These are phyloP conservation scores for Pterostichus niger DNA, from an alignment of 2,888 invertebrate species.

Conservation along the genomic window DNA sequence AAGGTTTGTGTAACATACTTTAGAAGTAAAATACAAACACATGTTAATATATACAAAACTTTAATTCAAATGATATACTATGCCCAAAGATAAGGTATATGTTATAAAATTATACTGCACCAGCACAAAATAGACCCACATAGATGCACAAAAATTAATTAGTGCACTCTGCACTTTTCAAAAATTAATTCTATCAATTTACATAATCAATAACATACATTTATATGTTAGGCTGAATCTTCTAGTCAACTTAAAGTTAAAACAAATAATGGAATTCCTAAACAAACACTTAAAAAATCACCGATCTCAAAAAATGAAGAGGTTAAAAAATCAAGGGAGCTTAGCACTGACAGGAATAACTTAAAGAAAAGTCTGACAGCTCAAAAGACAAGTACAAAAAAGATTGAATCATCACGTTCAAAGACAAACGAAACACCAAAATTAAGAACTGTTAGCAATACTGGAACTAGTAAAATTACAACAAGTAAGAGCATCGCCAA, in stretches of 20 bases:
- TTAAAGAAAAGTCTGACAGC: slow-evolving; percentile 53
- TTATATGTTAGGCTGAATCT: slow-evolving; percentile 62
- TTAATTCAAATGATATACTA: slow-evolving; percentile 58
- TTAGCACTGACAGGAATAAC: slow-evolving; percentile 62
- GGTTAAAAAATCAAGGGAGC: slow-evolving; percentile 62
- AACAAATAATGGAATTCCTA: slow-evolving; percentile 44
- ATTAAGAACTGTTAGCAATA: slow-evolving; percentile 42
- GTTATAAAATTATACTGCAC: slow-evolving; percentile 20
- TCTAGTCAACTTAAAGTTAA: slow-evolving; percentile 58
- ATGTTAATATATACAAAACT: slow-evolving; percentile 52
- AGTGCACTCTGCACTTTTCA: slow-evolving; percentile 40
- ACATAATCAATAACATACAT: slow-evolving; percentile 56
- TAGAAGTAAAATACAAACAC: slow-evolving; percentile 57
- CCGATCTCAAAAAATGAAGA: slow-evolving; percentile 46
- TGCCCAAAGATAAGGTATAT: slow-evolving; percentile 65
- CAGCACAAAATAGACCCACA: slow-evolving; percentile 1
- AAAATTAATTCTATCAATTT: slow-evolving; percentile 31
- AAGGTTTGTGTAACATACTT: slow-evolving; percentile 61
- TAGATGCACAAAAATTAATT: slow-evolving; percentile 26
- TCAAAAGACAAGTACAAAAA: slow-evolving; percentile 25
- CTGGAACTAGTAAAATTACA: slow-evolving; percentile 8
- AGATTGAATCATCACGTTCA: slow-evolving; percentile 24
- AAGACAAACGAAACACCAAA: slow-evolving; percentile 38
- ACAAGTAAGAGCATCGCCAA: slow-evolving; percentile 24
- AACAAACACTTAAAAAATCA: slow-evolving; percentile 1